Percentiles rank a stretch among this genome's conserved stretches.
Conservation (phyloP, 2,113 vertebrate genomes). For the Phrynosoma platyrhinos region DNA sequence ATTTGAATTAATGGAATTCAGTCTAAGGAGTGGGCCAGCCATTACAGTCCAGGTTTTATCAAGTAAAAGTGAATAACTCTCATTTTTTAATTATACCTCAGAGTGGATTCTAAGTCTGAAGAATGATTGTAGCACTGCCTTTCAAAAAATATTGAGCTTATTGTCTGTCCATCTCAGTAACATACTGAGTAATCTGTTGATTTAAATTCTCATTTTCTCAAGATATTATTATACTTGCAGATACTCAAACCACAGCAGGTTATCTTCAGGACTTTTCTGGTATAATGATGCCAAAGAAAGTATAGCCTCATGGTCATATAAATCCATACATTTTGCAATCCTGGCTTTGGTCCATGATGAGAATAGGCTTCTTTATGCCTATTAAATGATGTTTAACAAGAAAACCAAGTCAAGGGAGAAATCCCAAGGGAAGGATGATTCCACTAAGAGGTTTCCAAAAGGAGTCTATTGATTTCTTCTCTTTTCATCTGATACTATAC, state of each 20-base stretch:
- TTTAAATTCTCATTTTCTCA: conserved; percentile 1
- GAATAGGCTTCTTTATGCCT: not conserved
- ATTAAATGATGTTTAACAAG: conserved; percentile 1
- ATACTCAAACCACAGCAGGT: conserved; percentile 1
- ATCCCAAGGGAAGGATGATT: not conserved
- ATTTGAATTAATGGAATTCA: not conserved
- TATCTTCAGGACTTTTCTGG: not conserved
- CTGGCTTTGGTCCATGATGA: not conserved
- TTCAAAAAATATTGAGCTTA: not conserved
- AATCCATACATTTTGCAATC: conserved; percentile 6
- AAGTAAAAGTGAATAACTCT: not conserved
- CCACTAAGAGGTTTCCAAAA: not conserved
- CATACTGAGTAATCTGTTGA: not conserved
- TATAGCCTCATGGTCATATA: conserved; percentile 11
- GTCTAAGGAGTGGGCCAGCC: not conserved
- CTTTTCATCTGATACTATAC: not conserved
- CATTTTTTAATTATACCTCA: not conserved
- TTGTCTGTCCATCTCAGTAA: conserved; percentile 3
- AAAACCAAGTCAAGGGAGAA: conserved; percentile 5
- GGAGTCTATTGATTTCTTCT: not conserved
- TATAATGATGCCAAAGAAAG: conserved; percentile 3
- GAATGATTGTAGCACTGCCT: not conserved
- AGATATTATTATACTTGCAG: not conserved
- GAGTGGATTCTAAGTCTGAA: not conserved
- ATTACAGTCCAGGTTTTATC: not conserved